These are phyloP conservation scores for Caenorhabditis angaria DNA, from an alignment of 2,888 invertebrate genomes.

Conservation along the genomic window DNA sequence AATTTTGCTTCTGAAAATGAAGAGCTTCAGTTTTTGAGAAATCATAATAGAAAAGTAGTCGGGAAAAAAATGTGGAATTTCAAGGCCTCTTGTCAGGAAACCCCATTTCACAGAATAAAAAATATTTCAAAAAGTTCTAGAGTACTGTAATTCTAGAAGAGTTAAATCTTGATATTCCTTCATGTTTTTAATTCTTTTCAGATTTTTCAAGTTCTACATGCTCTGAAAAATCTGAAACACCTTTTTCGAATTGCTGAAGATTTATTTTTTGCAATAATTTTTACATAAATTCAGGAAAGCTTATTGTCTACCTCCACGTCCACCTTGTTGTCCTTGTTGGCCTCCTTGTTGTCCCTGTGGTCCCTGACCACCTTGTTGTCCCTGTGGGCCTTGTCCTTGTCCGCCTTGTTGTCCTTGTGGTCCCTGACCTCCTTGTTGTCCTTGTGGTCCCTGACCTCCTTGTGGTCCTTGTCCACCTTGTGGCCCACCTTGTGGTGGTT, in stretches of 20 bases:
- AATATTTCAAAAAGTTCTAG: no score
- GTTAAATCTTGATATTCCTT: no score
- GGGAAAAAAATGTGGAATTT: no score
- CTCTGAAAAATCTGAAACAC: neutral
- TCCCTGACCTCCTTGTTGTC: constrained; percentile 18
- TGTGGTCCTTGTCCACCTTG: constrained; percentile 13
- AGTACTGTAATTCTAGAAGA: no score
- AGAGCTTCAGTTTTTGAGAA: no score
- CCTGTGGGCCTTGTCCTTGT: constrained; percentile 9
- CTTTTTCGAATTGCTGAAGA: constrained; percentile 1
- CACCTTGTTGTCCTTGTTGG: constrained; percentile 10
- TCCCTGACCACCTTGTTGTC: constrained; percentile 18
- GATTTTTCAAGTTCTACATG: no score
- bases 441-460: constrained; percentile 16
- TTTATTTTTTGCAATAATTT: constrained; percentile 1
- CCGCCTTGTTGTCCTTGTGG: constrained; percentile 11
- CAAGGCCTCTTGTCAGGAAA: no score
- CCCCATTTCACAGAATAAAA: no score
- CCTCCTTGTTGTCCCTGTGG: constrained; percentile 19
- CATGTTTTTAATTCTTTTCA: no score
- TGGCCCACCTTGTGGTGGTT: constrained; percentile 18
- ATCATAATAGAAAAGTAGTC: no score
- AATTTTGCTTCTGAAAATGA: no score
- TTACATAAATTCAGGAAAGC: neutral
- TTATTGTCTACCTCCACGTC: constrained; percentile 13